These are phyloP conservation scores for Drosophila anomelani DNA, from an alignment of 2,888 invertebrate genomes.

Conservation along the genomic window DNA sequence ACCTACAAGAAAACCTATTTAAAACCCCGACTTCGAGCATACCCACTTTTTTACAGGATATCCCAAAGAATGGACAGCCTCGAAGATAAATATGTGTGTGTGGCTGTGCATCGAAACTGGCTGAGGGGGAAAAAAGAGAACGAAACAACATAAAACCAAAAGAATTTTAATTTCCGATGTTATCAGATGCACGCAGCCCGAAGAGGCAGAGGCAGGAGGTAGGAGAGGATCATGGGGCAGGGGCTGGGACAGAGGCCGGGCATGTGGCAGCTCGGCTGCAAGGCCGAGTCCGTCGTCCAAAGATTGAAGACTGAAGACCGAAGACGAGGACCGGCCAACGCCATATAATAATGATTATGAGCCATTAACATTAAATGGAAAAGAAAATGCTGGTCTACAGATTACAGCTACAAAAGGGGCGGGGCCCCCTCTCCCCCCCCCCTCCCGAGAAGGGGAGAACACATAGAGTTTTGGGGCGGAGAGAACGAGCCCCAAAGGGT, in stretches of 20 bases:
- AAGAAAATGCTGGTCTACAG: constrained; percentile 80
- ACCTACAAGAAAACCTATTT: not conserved
- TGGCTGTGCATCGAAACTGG: constrained; percentile 58
- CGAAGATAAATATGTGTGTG: constrained; percentile 36
- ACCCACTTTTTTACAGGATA: constrained; percentile 34
- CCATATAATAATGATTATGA: constrained; percentile 82
- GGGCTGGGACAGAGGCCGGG: not conserved
- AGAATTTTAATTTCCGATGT: constrained; percentile 83
- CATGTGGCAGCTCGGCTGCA: constrained; percentile 56
- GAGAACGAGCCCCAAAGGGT: constrained; percentile 25
- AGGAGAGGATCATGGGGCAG: constrained; percentile 1
- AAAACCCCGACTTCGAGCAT: not conserved
- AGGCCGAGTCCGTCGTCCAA: constrained; percentile 64
- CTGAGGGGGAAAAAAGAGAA: constrained; percentile 44
- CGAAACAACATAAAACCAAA: constrained; percentile 77
- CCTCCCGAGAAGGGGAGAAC: not conserved
- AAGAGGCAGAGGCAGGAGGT: constrained; percentile 38
- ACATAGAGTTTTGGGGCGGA: constrained; percentile 1
- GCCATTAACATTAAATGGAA: constrained; percentile 81
- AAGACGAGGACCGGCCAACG: constrained; percentile 67
- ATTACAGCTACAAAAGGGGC: constrained; percentile 68
- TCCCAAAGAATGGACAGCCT: constrained; percentile 31
- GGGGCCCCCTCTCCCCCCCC: constrained; percentile 15
- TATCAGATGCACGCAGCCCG: constrained; percentile 80
- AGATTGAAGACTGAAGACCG: constrained; percentile 27